phyloP scores from a whole-genome alignment of 2,113 vertebrate species.

The Ptilorrhoa leucosticta region DNA sequence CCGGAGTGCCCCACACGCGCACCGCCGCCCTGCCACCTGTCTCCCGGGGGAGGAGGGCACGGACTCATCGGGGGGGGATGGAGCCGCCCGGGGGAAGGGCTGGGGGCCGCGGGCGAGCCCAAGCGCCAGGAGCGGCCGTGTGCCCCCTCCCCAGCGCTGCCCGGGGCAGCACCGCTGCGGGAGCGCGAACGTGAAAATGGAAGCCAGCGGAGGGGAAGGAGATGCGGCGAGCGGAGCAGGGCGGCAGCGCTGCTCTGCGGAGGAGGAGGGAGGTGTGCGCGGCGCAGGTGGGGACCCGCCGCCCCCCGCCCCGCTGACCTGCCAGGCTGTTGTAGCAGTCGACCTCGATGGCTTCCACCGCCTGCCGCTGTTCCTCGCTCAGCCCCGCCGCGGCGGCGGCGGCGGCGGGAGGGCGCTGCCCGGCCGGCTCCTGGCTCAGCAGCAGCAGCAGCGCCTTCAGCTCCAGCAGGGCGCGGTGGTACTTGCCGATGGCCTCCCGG shows the following conservation, averaged over 20 bases:
- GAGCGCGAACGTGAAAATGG: neutral
- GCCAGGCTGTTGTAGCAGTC: conserved; percentile 99
- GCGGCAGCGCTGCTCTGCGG: neutral
- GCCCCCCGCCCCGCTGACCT: conserved; percentile 72
- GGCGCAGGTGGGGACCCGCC: neutral
- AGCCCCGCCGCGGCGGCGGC: conserved; percentile 70
- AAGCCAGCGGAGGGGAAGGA: neutral
- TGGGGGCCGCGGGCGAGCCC: neutral
- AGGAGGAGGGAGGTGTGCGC: neutral
- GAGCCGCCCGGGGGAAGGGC: neutral
- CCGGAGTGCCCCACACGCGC: neutral
- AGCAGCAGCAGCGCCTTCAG: conserved; percentile 88
- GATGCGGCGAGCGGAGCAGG: neutral
- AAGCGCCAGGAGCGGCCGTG: neutral
- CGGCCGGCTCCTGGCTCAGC: conserved; percentile 74
- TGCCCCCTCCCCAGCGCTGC: neutral
- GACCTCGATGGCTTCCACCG: conserved; percentile 90
- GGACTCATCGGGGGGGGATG: neutral
- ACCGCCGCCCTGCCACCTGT: neutral
- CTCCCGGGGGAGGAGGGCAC: neutral
- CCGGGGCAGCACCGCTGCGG: neutral
- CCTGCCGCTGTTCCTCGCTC: conserved; percentile 90
- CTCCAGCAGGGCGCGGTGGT: conserved; percentile 94
- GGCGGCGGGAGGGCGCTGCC: conserved; percentile 68
- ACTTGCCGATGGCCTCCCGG: conserved; percentile 97